Evolutionary conservation across 2,888 invertebrate species (phyloP), one percentile per base, ranked within the genome.

Genomic region (Lepidocyrtoides sp.): DNA sequence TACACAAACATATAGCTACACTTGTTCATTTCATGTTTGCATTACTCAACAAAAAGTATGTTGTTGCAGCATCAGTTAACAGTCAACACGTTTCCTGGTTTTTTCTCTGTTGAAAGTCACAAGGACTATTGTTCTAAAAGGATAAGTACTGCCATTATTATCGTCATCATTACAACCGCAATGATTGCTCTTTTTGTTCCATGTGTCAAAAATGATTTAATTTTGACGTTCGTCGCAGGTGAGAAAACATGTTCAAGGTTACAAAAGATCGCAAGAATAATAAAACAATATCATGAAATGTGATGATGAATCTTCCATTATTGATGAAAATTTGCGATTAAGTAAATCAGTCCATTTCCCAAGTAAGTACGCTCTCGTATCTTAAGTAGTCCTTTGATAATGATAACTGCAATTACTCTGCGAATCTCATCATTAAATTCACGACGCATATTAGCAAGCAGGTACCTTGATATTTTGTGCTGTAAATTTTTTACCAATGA

Each of bases 221-320:
- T 88, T 81, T 72, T 88, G 87, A 66, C 79, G 79, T 81, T 81
- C 29, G 23, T 26, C 26, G 32, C 75, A 75, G 75, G 54, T 79
- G 54, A 54, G 81, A n/a, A n/a, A n/a, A 88, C 88, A 88, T 51
- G 51, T 88, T 88, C 81, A 88, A 88, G 88, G 88, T 79, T 81
- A 88, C 26, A 81, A 79, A 79, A 81, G 81, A 88, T 88, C 54
- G 81, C 81, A 88, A 88, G 60, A 84, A 44, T 77, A 84, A 20
- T 23, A n/a, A n/a, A 72, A 48, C 23, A 48, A 44, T 26, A 17
- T 72, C 44, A 20, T 72, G 20, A 10, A 20, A 7, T 36, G 12
- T 85, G 60, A 85, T 72, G 3, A 44, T 86, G 77, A n/a, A n/a
- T n/a, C 60, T 75, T 72, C 48, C 23, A 44, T 12, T 44, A 87